Conservation (phyloP, 2,888 invertebrate species). For the Eucera pruinosa region DNA sequence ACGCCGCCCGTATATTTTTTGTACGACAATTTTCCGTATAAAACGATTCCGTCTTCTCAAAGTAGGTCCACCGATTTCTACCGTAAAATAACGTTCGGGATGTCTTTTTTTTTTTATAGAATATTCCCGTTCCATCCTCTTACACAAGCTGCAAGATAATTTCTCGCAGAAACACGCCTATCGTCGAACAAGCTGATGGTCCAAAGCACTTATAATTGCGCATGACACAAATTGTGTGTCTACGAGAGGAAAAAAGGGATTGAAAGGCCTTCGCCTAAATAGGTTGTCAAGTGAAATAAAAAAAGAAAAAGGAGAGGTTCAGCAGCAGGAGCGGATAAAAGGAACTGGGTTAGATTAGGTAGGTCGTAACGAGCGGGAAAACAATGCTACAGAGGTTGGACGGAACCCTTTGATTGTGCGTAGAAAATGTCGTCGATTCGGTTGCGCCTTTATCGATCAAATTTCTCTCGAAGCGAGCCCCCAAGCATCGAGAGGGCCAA, state of each 20-base stretch:
- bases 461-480: constrained; percentile 26
- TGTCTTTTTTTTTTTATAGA: too few species aligned
- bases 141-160: too few species aligned
- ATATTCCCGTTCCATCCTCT: too few species aligned
- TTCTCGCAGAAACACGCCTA: constrained; percentile 11
- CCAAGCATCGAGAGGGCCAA: constrained; percentile 21
- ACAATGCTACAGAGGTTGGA: constrained; percentile 37
- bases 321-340: constrained; percentile 26
- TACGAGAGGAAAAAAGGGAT: constrained; percentile 24
- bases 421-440: constrained; percentile 13
- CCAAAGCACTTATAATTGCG: constrained; percentile 48
- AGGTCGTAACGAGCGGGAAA: constrained; percentile 21
- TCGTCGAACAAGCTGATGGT: constrained; percentile 32
- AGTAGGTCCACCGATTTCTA: too few species aligned
- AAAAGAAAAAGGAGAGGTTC: neutral
- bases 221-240: constrained; percentile 46
- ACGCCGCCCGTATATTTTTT: too few species aligned
- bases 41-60: too few species aligned
- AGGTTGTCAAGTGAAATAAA: constrained; percentile 39
- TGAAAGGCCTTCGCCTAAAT: constrained; percentile 45
- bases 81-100: too few species aligned
- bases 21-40: too few species aligned
- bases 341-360: constrained; percentile 50
- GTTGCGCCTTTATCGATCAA: constrained; percentile 35
- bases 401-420: constrained; percentile 26